Conservation (phyloP, 1,140 invertebrate species). For the Maconellicoccus hirsutus region DNA sequence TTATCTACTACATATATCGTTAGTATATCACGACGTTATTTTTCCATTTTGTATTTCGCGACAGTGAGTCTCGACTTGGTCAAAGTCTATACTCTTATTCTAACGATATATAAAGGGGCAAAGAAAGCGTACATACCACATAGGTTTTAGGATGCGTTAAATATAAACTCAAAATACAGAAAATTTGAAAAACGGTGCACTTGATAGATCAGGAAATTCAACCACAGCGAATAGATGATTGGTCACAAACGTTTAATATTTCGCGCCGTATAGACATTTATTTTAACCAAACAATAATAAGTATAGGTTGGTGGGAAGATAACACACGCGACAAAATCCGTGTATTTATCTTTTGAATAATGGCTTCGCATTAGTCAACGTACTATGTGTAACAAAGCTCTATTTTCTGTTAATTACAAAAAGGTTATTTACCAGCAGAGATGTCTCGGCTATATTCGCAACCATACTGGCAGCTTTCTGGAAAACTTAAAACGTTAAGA, state of each 20-base stretch:
- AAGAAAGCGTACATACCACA: too few species aligned
- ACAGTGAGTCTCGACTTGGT: neutral
- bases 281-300: too few species aligned
- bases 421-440: neutral
- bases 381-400: neutral
- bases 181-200: too few species aligned
- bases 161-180: too few species aligned
- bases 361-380: neutral
- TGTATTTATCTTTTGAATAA: neutral
- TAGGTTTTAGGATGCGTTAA: too few species aligned
- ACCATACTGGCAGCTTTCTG: neutral
- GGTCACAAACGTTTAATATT: neutral
- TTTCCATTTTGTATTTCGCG: neutral
- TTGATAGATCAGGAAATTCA: neutral
- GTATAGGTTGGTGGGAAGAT: too few species aligned
- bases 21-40: neutral
- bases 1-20: neutral
- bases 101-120: too few species aligned
- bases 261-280: neutral
- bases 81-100: too few species aligned
- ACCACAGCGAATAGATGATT: neutral
- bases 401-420: slow-evolving; percentile 1
- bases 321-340: neutral
- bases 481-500: neutral
- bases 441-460: neutral